Percentiles rank a stretch among this genome's conserved stretches.
These are phyloP conservation scores for Onthophagus sagittarius DNA, from an alignment of 2,888 invertebrate species.

Conservation along the genomic window DNA sequence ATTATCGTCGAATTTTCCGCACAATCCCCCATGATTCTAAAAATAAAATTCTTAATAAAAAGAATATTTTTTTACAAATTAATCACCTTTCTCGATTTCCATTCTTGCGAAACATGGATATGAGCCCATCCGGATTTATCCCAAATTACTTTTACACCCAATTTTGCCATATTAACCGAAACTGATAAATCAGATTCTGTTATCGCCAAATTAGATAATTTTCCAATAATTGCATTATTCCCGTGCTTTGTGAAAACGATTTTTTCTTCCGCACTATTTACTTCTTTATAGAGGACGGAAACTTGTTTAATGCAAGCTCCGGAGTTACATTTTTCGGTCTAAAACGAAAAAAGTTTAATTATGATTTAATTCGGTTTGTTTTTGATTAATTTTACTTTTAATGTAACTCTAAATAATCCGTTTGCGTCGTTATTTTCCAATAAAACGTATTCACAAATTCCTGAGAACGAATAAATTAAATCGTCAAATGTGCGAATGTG, in stretches of 20 bases:
- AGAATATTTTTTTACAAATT: neutral
- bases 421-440: neutral
- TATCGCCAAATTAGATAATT: neutral
- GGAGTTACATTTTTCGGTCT: neutral
- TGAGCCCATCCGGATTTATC: conserved; percentile 1
- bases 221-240: neutral
- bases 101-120: neutral
- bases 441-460: conserved; percentile 1
- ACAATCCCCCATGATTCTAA: neutral
- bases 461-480: neutral
- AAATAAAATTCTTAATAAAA: neutral
- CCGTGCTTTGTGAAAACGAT: neutral
- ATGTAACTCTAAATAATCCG: neutral
- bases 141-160: conserved; percentile 2
- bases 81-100: neutral
- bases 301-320: neutral
- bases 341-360: neutral
- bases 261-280: neutral
- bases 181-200: neutral
- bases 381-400: neutral
- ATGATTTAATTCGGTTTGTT: neutral
- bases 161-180: neutral
- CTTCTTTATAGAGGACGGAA: neutral
- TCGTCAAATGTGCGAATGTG: conserved; percentile 1
- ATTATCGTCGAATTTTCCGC: neutral